Conservation (phyloP, 2,888 invertebrate genomes). For the Laothoe populi region DNA sequence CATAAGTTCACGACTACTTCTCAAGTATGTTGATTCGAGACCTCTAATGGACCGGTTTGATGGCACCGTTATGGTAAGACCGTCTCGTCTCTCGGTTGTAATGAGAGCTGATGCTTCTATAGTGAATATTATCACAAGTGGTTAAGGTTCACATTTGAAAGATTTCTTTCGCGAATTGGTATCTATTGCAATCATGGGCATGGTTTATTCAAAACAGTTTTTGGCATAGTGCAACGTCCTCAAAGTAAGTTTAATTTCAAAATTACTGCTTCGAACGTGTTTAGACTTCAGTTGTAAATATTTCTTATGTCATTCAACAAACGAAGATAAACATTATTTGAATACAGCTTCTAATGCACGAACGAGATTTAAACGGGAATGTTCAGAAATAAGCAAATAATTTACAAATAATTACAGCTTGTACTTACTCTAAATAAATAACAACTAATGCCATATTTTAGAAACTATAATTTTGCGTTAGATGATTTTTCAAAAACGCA, state of each 20-base stretch:
- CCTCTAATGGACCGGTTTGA: conserved; percentile 60
- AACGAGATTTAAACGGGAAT: too few relatives aligned
- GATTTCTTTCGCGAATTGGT: background rate
- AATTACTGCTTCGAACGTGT: background rate
- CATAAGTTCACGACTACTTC: conserved; percentile 38
- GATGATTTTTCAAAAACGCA: too few relatives aligned
- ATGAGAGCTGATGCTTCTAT: conserved; percentile 28
- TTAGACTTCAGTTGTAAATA: background rate
- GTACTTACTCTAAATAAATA: too few relatives aligned
- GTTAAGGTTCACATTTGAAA: conserved; percentile 32
- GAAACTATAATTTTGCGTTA: too few relatives aligned
- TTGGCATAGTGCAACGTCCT: conserved; percentile 39
- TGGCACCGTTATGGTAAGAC: conserved; percentile 53
- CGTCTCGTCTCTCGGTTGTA: conserved; percentile 39
- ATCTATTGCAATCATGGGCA: conserved; percentile 32
- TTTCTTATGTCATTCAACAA: background rate
- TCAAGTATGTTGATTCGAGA: conserved; percentile 32
- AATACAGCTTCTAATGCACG: too few relatives aligned
- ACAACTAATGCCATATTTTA: too few relatives aligned
- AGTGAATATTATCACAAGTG: conserved; percentile 34
- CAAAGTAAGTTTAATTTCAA: conserved; percentile 10
- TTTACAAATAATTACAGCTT: too few relatives aligned
- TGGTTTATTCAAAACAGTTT: conserved; percentile 37
- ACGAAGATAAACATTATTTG: conserved; percentile 3
- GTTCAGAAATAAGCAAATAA: too few relatives aligned